phyloP scores from a whole-genome alignment of 2,113 vertebrate genomes.

The Varanus komodoensis region DNA sequence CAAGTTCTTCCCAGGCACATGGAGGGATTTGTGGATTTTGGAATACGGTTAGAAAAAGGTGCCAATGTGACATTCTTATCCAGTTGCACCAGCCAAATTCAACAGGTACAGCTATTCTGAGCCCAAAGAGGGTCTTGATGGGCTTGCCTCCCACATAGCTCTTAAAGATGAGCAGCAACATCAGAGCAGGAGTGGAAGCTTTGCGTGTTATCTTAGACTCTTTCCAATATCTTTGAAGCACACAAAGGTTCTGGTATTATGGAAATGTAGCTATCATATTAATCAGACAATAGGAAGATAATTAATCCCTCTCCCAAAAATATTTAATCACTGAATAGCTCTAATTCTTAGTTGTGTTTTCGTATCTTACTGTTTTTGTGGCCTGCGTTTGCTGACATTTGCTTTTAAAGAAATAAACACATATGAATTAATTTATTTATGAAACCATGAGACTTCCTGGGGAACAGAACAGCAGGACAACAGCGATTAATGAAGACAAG shows the following conservation, averaged over 20 bases:
- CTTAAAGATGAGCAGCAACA: too few relatives aligned
- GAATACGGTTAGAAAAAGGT: too few relatives aligned
- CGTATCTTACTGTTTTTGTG: conserved; percentile 10
- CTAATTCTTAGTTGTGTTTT: conserved; percentile 18
- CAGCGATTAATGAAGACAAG: conserved; percentile 64
- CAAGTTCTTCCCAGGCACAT: too few relatives aligned
- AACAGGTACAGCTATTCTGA: too few relatives aligned
- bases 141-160: too few relatives aligned
- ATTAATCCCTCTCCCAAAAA: not conserved
- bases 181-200: not conserved
- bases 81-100: too few relatives aligned
- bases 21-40: too few relatives aligned
- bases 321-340: not conserved
- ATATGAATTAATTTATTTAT: conserved; percentile 58
- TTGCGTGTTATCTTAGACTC: not conserved
- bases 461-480: conserved; percentile 44
- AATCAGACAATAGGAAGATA: not conserved
- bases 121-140: too few relatives aligned
- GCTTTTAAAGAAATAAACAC: conserved; percentile 46
- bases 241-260: not conserved
- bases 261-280: not conserved
- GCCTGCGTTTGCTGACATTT: conserved; percentile 45
- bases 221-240: not conserved
- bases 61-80: too few relatives aligned
- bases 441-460: conserved; percentile 47